Evolutionary conservation across 2,113 vertebrate genomes (phyloP).

Genomic region (Burhinus oedicnemus): DNA sequence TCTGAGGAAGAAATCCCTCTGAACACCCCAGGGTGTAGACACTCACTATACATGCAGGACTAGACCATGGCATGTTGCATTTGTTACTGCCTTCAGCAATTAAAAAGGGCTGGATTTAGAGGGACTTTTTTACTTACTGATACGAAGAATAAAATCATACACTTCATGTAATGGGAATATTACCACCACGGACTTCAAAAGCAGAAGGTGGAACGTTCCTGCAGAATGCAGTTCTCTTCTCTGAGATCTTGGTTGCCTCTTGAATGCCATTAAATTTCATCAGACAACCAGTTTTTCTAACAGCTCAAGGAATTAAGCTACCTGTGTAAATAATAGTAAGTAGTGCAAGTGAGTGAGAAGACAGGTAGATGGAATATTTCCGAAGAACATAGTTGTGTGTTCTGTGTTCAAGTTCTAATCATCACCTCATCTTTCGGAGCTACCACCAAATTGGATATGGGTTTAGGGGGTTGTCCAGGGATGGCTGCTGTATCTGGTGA

Average conservation of each 20-base stretch:
- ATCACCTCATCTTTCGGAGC: not conserved
- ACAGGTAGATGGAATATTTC: not conserved
- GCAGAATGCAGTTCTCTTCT: not conserved
- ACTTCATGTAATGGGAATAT: not conserved
- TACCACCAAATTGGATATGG: not conserved
- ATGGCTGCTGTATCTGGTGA: not conserved
- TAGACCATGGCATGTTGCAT: not conserved
- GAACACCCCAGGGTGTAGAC: not conserved
- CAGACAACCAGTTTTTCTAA: not conserved
- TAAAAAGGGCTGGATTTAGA: not conserved
- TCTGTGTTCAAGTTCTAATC: not conserved
- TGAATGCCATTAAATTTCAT: not conserved
- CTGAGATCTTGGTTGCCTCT: not conserved
- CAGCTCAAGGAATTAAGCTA: not conserved
- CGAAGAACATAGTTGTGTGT: not conserved
- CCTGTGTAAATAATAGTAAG: not conserved
- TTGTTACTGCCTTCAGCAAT: conserved; percentile 12
- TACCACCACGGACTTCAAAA: not conserved
- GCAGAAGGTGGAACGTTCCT: not conserved
- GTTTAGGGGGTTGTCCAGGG: not conserved
- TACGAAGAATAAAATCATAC: not conserved
- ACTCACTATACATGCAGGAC: not conserved
- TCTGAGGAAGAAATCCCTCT: not conserved
- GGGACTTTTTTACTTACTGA: not conserved
- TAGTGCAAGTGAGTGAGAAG: not conserved